Conservation (phyloP, 2,113 vertebrate species). For the Otolemur garnettii region DNA sequence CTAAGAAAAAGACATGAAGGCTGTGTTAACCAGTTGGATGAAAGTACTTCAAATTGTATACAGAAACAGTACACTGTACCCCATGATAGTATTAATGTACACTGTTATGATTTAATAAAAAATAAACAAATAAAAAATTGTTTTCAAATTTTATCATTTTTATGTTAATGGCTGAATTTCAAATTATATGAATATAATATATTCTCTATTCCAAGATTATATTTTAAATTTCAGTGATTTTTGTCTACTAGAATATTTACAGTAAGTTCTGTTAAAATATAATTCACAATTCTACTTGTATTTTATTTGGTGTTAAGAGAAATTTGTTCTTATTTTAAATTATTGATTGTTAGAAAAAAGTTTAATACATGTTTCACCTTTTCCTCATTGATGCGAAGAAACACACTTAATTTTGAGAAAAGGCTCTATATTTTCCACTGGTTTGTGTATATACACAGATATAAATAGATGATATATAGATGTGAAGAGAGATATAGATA, state of each 20-base stretch:
- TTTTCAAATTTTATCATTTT: not conserved
- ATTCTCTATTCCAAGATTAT: not conserved
- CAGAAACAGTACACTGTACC: too few species aligned
- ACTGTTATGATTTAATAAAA: not conserved
- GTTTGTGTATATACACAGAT: not conserved
- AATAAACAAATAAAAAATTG: too few species aligned
- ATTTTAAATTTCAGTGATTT: not conserved
- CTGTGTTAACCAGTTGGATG: too few species aligned
- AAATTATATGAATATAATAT: not conserved
- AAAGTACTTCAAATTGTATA: too few species aligned
- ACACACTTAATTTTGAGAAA: not conserved
- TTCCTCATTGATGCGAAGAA: not conserved
- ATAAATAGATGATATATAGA: not conserved
- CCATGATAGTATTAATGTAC: too few species aligned
- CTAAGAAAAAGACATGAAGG: too few species aligned
- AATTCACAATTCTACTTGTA: not conserved
- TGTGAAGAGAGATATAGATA: not conserved
- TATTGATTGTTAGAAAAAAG: not conserved
- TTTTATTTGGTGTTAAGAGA: not conserved
- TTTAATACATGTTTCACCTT: not conserved
- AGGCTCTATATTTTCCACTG: not conserved
- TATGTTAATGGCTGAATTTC: not conserved
- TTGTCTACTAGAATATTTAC: not conserved
- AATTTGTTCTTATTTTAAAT: not conserved
- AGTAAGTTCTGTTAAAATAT: not conserved